These are phyloP conservation scores for Dipodomys stephensi DNA, from an alignment of 2,113 vertebrate species.

Conservation along the genomic window DNA sequence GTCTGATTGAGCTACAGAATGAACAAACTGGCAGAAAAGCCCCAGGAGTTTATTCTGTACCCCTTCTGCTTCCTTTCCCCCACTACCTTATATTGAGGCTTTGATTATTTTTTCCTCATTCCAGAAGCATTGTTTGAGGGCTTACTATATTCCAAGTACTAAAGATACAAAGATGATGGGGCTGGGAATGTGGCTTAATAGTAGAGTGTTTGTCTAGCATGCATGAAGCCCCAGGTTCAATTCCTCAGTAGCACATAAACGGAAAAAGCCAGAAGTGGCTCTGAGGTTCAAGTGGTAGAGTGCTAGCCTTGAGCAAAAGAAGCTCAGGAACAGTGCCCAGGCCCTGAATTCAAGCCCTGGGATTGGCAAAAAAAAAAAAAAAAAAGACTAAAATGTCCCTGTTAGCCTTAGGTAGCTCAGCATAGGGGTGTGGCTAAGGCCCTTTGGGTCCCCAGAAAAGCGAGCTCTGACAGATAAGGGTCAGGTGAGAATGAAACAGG, in stretches of 20 bases:
- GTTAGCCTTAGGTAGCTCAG: not conserved
- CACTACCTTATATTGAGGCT: not conserved
- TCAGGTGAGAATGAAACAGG: not conserved
- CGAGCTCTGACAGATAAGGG: not conserved
- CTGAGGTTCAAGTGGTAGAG: no score
- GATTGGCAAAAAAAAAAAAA: no score
- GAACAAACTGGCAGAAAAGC: not conserved
- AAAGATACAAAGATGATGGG: not conserved
- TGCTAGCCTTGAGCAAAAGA: no score
- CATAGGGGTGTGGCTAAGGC: not conserved
- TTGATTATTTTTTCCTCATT: not conserved
- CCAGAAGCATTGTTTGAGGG: slow-evolving; percentile 23
- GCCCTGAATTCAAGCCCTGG: no score
- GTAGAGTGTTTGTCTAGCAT: no score
- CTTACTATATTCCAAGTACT: not conserved
- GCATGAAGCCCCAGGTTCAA: no score
- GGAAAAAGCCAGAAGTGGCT: no score
- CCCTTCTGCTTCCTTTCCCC: no score
- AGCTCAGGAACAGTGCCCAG: not conserved
- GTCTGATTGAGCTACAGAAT: not conserved
- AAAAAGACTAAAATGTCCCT: not conserved
- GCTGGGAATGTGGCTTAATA: no score
- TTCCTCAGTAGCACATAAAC: no score
- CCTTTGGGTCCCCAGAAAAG: not conserved
- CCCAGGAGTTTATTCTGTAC: not conserved